Evolutionary conservation across 1,140 invertebrate species (phyloP).

Genomic region (Drosophila santomea): DNA sequence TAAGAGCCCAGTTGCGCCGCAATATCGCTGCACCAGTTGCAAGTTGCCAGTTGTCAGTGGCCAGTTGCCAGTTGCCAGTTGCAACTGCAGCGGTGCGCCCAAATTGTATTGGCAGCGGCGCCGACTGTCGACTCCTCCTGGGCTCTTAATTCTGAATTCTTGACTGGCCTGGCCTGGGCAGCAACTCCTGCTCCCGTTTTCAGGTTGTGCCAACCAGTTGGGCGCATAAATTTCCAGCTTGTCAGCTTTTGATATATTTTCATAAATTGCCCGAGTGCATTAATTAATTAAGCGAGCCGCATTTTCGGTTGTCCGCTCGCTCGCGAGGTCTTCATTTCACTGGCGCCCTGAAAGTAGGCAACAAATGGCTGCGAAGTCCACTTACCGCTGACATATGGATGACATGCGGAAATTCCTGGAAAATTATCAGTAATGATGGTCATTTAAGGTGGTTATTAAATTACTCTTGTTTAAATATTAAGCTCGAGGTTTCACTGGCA

Average conservation of each 20-base stretch:
- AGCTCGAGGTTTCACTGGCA: too few relatives aligned
- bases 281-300: slow-evolving; percentile 75
- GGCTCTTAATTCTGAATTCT: slow-evolving; percentile 8
- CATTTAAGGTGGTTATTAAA: too few relatives aligned
- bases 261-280: slow-evolving; percentile 83
- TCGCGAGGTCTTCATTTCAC: slow-evolving; percentile 22
- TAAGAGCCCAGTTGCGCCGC: slow-evolving; percentile 37
- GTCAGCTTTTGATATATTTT: slow-evolving; percentile 84
- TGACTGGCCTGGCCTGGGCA: background rate
- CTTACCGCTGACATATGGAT: slow-evolving; percentile 1
- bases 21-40: slow-evolving; percentile 61
- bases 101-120: slow-evolving; percentile 55
- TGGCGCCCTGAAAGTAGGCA: slow-evolving; percentile 71
- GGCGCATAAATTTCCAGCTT: slow-evolving; percentile 81
- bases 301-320: slow-evolving; percentile 43
- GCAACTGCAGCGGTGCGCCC: slow-evolving; percentile 21
- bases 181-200: slow-evolving; percentile 41
- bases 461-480: too few relatives aligned
- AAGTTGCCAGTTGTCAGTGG: slow-evolving; percentile 41
- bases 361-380: slow-evolving; percentile 2
- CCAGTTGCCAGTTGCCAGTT: slow-evolving; percentile 57
- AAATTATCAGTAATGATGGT: background rate
- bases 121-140: slow-evolving; percentile 26
- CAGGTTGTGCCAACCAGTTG: slow-evolving; percentile 64
- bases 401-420: slow-evolving; percentile 2